Conservation (phyloP, 1,140 invertebrate genomes). For the Pseudomyrmex sp. region DNA sequence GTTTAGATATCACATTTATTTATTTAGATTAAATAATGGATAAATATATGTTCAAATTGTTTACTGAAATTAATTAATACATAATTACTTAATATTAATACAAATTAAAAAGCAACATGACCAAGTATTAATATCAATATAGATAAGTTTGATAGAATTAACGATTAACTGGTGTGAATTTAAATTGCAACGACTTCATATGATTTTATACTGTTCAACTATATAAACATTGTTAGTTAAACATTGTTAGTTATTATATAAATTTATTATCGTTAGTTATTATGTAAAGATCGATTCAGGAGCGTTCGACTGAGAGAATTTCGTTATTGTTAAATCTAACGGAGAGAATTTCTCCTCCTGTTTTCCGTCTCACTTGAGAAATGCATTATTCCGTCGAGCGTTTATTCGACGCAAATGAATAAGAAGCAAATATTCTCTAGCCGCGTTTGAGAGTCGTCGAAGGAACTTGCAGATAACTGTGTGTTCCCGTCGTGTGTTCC, state of each 20-base stretch:
- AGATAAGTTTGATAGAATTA: too few species aligned
- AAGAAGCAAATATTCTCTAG: slow-evolving; percentile 9
- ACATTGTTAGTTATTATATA: background rate
- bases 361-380: background rate
- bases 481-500: slow-evolving; percentile 10
- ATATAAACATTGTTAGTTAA: background rate
- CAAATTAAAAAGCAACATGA: too few species aligned
- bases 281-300: too few species aligned
- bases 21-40: slow-evolving; percentile 4
- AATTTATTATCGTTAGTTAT: too few species aligned
- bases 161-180: background rate
- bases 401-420: background rate
- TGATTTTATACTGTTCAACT: background rate
- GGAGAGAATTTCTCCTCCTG: background rate
- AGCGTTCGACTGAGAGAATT: background rate
- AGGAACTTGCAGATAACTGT: slow-evolving; percentile 25
- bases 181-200: background rate
- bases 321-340: slow-evolving; percentile 16
- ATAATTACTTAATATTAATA: too few species aligned
- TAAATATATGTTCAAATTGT: too few species aligned
- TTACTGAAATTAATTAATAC: too few species aligned
- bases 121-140: background rate
- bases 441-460: slow-evolving; percentile 47
- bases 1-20: background rate
- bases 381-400: background rate